Conservation (phyloP, 2,113 vertebrate genomes). For the Carassius auratus region DNA sequence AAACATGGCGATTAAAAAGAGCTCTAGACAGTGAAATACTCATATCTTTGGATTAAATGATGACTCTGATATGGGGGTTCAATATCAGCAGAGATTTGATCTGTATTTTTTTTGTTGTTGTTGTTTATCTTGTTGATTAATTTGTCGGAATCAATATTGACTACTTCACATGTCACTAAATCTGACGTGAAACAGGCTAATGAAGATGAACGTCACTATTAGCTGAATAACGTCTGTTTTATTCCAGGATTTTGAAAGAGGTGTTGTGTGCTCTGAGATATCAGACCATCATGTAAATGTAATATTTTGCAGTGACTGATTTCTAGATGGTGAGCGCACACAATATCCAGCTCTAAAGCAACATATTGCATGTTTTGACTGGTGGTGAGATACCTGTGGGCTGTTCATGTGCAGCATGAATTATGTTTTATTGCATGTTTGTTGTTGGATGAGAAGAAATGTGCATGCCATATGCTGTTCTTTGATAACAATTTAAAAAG, state of each 20-base stretch:
- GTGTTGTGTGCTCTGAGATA: not conserved
- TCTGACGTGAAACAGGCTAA: conserved; percentile 33
- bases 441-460: conserved; percentile 43
- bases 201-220: conserved; percentile 38
- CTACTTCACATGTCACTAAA: conserved; percentile 3
- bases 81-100: not conserved
- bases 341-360: not conserved
- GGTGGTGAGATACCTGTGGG: conserved; percentile 40
- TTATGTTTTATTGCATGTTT: conserved; percentile 55
- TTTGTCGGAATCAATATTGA: conserved; percentile 1
- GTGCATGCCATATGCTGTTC: conserved; percentile 46
- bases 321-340: not conserved
- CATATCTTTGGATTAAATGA: not conserved
- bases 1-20: not conserved
- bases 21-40: not conserved
- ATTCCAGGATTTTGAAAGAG: not conserved
- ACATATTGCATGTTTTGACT: not conserved
- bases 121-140: no score
- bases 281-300: not conserved
- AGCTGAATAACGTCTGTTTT: conserved; percentile 11
- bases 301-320: not conserved
- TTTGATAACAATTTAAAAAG: no score
- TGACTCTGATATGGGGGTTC: not conserved
- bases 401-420: conserved; percentile 48
- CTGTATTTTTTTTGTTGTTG: not conserved